Evolutionary conservation across 2,113 vertebrate species (phyloP), one percentile per base, ranked within the genome.

Genomic region (Ranitomeya imitator): DNA sequence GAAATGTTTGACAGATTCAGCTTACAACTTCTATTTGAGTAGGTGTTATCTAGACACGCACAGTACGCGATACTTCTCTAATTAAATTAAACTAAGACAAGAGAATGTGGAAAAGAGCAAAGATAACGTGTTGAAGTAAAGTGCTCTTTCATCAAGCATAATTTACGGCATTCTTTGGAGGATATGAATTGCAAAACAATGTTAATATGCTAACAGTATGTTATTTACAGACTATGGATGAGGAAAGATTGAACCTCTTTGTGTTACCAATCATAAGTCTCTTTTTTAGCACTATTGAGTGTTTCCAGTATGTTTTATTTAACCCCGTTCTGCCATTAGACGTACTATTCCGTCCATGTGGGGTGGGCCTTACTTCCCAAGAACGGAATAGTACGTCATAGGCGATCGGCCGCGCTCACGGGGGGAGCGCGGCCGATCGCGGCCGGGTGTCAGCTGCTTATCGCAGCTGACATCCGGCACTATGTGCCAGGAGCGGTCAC

Each of bases 81-180:
- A 85, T 85, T 76, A 60, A 74, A 85, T 85, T 85, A 57, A 85
- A 60, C 18, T 31, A 54, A 37, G 83, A 85, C 83, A 74, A 85
- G 69, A 85, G 69, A 85, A 74, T 59, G 54, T 69, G 59, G 51
- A 83, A 74, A 85, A 74, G 83, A 74, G 69, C 26, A 60, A 10
- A 85, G 83, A 85, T 85, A 85, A 74, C 23, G 54, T 74, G 52
- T 7, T 12, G 51, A 57, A 74, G 59, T 74, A 85, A 74, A 85
- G 69, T 85, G 69, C 26, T 74, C 23, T 55, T 85, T 74, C 57
- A 69, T 85, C 83, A 85, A 74, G 14, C 23, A 37, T 19, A 57
- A 60, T 59, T 85, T 31, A 59, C 59, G 54, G 45, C 26, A 76
- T 85, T 74, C 69, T 26, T 31, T 10, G 21, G 69, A 85, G 67